Conservation (phyloP, 1,140 invertebrate genomes). For the Babylonia areolata region DNA sequence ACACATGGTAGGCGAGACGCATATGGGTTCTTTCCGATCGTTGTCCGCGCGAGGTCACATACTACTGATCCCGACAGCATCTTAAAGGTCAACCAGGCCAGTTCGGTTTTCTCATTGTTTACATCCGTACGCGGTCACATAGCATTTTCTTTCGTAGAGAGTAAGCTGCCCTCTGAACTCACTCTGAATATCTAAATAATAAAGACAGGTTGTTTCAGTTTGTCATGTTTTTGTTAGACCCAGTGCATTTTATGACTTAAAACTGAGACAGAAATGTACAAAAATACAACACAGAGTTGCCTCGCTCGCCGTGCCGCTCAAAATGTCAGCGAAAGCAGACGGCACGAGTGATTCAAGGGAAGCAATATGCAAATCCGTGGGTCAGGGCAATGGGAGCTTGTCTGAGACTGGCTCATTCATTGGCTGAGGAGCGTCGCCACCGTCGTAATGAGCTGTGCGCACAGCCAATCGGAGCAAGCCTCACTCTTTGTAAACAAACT, state of each 20-base stretch:
- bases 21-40: background rate
- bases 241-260: too few species aligned
- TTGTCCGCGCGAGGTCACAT: background rate
- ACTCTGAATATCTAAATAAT: too few species aligned
- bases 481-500: slow-evolving; percentile 36
- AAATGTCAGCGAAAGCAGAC: background rate
- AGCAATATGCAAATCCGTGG: slow-evolving; percentile 1
- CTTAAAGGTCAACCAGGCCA: background rate
- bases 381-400: slow-evolving; percentile 1
- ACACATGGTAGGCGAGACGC: background rate
- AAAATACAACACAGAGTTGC: too few species aligned
- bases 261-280: too few species aligned
- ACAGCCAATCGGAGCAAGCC: slow-evolving; percentile 27
- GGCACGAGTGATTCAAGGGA: background rate
- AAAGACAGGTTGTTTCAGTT: too few species aligned
- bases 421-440: slow-evolving; percentile 28
- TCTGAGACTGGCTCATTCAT: background rate
- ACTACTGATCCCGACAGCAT: background rate
- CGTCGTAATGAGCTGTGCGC: slow-evolving; percentile 27
- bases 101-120: background rate
- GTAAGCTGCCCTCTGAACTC: background rate
- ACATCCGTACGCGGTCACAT: background rate
- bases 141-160: background rate
- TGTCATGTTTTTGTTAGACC: too few species aligned
- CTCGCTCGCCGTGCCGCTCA: background rate